Percentiles rank a stretch among this genome's conserved stretches.
phyloP scores from a whole-genome alignment of 1,140 invertebrate genomes.

The Gryllus bimaculatus region DNA sequence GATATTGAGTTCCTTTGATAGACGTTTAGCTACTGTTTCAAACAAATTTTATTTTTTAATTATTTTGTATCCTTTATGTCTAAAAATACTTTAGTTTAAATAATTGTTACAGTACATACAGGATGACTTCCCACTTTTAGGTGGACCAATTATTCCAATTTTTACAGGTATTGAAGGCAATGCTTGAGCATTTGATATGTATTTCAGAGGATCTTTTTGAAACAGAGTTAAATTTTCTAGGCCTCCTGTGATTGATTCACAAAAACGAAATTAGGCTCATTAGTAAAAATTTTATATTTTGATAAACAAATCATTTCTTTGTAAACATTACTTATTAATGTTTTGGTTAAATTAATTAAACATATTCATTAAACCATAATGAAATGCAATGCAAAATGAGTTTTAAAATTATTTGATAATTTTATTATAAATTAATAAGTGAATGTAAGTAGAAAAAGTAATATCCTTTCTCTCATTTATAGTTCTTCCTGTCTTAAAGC shows the following conservation, averaged over 20 bases:
- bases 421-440: no score
- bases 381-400: no score
- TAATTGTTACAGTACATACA: constrained; percentile 12
- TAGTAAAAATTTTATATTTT: no score
- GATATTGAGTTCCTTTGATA: constrained; percentile 39
- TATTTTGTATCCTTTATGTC: not conserved
- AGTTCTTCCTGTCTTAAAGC: no score
- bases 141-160: constrained; percentile 70
- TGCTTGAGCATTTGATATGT: constrained; percentile 33
- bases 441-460: no score
- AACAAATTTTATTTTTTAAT: not conserved
- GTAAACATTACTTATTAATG: no score
- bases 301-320: no score
- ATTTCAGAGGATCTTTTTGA: constrained; percentile 41
- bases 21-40: constrained; percentile 37
- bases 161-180: constrained; percentile 46
- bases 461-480: no score
- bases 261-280: no score
- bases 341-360: no score
- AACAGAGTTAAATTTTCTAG: constrained; percentile 38
- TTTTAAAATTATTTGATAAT: no score
- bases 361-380: no score
- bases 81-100: not conserved
- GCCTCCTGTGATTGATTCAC: not conserved
- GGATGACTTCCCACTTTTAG: constrained; percentile 74